phyloP scores from a whole-genome alignment of 1,140 invertebrate genomes.

The Meloidogyne hapla region DNA sequence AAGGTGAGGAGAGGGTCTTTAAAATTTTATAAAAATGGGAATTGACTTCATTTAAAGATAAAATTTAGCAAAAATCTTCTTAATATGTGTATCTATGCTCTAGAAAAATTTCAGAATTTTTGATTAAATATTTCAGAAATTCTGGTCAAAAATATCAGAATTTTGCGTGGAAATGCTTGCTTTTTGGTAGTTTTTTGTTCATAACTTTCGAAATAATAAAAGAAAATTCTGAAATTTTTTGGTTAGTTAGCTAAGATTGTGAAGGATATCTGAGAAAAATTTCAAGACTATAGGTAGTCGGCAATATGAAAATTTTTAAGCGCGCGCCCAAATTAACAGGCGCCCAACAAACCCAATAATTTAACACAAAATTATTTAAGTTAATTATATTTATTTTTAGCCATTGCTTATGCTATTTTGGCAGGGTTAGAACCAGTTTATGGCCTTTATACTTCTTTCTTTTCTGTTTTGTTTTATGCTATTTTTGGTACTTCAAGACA shows the following conservation, averaged over 20 bases:
- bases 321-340: no score
- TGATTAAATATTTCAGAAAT: neutral
- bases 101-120: neutral
- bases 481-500: slow-evolving; percentile 67
- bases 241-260: no score
- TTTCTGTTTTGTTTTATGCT: slow-evolving; percentile 67
- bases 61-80: no score
- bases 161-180: neutral
- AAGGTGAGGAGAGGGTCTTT: slow-evolving; percentile 34
- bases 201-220: neutral
- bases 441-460: slow-evolving; percentile 68
- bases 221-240: neutral
- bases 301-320: no score
- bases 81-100: no score
- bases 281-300: neutral
- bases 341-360: no score
- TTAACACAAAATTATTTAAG: no score
- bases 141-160: neutral
- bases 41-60: no score
- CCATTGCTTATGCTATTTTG: slow-evolving; percentile 67
- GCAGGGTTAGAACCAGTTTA: slow-evolving; percentile 66
- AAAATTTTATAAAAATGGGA: no score
- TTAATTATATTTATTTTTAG: slow-evolving; percentile 31
- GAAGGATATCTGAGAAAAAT: neutral
- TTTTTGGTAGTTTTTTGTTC: slow-evolving; percentile 16